phyloP scores from a whole-genome alignment of 2,113 vertebrate species.

The Protobothrops flavoviridis region DNA sequence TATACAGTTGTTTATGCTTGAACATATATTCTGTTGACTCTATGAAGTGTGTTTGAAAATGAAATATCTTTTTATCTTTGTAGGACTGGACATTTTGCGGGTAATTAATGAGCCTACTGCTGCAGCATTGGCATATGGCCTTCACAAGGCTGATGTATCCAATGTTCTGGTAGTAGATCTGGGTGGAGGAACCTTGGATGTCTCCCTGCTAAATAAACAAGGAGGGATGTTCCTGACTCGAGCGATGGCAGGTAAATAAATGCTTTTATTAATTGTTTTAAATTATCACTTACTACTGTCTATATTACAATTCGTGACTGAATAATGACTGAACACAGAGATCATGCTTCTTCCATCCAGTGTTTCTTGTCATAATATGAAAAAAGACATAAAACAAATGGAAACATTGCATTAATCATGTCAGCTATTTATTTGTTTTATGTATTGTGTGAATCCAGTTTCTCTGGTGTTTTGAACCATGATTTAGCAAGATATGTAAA shows the following conservation, averaged over 20 bases:
- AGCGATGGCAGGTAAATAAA: constrained; percentile 91
- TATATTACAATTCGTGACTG: background rate
- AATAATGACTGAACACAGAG: background rate
- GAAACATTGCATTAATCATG: background rate
- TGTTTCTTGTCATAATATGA: background rate
- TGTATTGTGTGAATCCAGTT: background rate
- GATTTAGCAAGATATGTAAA: background rate
- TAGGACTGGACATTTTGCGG: constrained; percentile 86
- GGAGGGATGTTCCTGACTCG: constrained; percentile 97
- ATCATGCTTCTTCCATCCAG: background rate
- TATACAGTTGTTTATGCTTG: background rate
- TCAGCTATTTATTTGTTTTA: background rate
- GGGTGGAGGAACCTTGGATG: constrained; percentile 94
- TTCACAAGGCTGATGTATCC: constrained; percentile 92
- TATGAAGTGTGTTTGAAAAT: background rate
- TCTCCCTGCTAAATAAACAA: constrained; percentile 94
- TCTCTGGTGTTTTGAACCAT: background rate
- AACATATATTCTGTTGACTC: background rate
- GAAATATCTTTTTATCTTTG: constrained; percentile 9
- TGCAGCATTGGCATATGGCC: constrained; percentile 96
- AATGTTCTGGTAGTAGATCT: constrained; percentile 96
- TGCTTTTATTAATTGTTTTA: background rate
- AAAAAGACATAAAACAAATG: background rate
- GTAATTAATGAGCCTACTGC: constrained; percentile 97
- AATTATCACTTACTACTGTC: background rate